Evolutionary conservation across 2,113 vertebrate species (phyloP).

Genomic region (Salvator merianae): DNA sequence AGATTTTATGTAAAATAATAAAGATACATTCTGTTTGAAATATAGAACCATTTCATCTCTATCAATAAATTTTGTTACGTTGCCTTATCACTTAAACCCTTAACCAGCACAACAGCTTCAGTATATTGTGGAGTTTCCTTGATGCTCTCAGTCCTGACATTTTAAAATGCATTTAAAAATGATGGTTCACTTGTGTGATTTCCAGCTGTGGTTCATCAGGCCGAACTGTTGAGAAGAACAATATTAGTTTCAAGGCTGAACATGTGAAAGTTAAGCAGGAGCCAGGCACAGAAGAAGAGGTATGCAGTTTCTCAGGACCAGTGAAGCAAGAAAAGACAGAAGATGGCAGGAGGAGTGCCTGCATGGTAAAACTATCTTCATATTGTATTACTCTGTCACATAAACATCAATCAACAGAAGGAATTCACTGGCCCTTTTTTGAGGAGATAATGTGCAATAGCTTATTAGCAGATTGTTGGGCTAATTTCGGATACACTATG

Average conservation of each 20-base stretch:
- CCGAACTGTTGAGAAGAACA: constrained; percentile 77
- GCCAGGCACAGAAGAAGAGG: constrained; percentile 88
- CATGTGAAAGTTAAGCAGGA: constrained; percentile 94
- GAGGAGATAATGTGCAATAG: not conserved
- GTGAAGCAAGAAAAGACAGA: constrained; percentile 88
- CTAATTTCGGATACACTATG: not conserved
- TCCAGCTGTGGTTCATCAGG: constrained; percentile 91
- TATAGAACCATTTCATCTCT: not conserved
- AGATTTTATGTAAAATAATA: too few relatives aligned
- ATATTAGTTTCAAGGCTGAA: constrained; percentile 79
- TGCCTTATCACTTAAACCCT: not conserved
- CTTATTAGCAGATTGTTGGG: not conserved
- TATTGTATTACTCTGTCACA: not conserved
- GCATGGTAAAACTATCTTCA: constrained; percentile 84
- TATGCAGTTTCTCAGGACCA: constrained; percentile 84
- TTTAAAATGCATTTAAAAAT: constrained; percentile 20
- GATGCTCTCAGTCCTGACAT: not conserved
- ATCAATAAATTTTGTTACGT: not conserved
- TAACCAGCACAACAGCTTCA: not conserved
- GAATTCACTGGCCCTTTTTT: not conserved
- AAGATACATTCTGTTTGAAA: not conserved
- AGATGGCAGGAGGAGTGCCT: constrained; percentile 91
- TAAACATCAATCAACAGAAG: not conserved
- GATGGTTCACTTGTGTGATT: constrained; percentile 8
- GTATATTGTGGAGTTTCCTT: not conserved